Percentiles rank a stretch among this genome's conserved stretches.
phyloP scores from a whole-genome alignment of 2,888 invertebrate species.

The Drosophila pegasa region DNA sequence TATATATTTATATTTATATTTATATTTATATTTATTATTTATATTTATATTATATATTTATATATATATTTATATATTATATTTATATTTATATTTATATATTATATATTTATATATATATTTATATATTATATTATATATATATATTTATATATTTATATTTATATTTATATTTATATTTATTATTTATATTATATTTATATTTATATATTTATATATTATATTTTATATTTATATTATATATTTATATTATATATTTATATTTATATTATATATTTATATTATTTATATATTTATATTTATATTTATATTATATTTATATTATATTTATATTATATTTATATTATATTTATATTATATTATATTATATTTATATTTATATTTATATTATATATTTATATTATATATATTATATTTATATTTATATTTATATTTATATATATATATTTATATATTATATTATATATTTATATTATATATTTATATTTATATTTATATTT shows the following conservation, averaged over 20 bases:
- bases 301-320: conserved; percentile 3
- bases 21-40: not conserved
- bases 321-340: conserved; percentile 5
- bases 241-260: conserved; percentile 3
- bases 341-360: conserved; percentile 4
- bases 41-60: not conserved
- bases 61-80: no score
- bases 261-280: conserved; percentile 3
- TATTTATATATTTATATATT: no score
- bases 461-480: conserved; percentile 1
- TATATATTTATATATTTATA: not conserved
- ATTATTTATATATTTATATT: conserved; percentile 1
- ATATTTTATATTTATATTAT: conserved; percentile 1
- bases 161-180: no score
- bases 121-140: no score
- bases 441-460: conserved; percentile 1
- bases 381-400: conserved; percentile 1
- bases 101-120: no score
- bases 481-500: conserved; percentile 1
- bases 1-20: conserved; percentile 1
- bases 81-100: conserved; percentile 2
- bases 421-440: not conserved
- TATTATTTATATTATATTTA: no score
- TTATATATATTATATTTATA: conserved; percentile 2
- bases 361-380: conserved; percentile 1